phyloP scores from a whole-genome alignment of 2,113 vertebrate species.

The Psittacula cyanocephala region DNA sequence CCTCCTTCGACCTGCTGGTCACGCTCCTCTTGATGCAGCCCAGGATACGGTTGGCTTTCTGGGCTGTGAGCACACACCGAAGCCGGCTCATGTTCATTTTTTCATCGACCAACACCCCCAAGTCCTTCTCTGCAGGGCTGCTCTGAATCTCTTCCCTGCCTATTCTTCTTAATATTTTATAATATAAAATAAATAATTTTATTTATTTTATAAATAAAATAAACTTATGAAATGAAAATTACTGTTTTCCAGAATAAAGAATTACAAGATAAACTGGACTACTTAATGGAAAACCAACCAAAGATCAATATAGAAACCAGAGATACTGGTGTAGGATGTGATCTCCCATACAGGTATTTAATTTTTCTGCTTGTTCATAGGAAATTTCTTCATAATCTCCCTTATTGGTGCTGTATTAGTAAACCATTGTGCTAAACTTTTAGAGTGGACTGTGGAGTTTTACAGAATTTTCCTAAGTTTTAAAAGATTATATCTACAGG shows the following conservation, averaged over 20 bases:
- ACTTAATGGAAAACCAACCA: constrained; percentile 85
- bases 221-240: neutral
- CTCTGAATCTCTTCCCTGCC: too few relatives aligned
- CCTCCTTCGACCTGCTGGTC: too few relatives aligned
- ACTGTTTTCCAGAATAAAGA: constrained; percentile 90
- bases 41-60: too few relatives aligned
- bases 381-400: neutral
- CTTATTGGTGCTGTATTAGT: neutral
- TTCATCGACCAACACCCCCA: too few relatives aligned
- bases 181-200: too few relatives aligned
- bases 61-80: too few relatives aligned
- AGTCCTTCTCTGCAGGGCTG: too few relatives aligned
- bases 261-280: constrained; percentile 94
- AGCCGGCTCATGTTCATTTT: too few relatives aligned
- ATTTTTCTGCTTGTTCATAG: neutral
- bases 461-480: neutral
- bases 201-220: neutral
- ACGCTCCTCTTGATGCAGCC: too few relatives aligned
- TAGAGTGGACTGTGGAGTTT: neutral
- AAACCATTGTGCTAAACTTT: neutral
- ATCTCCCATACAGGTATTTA: constrained; percentile 86
- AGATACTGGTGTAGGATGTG: constrained; percentile 86
- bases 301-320: constrained; percentile 81
- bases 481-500: neutral
- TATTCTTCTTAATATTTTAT: too few relatives aligned